A percentile compares a stretch with the other conserved stretches of the same genome.
Conservation (phyloP, 2,113 vertebrate species). For the Ornithorhynchus anatinus region DNA sequence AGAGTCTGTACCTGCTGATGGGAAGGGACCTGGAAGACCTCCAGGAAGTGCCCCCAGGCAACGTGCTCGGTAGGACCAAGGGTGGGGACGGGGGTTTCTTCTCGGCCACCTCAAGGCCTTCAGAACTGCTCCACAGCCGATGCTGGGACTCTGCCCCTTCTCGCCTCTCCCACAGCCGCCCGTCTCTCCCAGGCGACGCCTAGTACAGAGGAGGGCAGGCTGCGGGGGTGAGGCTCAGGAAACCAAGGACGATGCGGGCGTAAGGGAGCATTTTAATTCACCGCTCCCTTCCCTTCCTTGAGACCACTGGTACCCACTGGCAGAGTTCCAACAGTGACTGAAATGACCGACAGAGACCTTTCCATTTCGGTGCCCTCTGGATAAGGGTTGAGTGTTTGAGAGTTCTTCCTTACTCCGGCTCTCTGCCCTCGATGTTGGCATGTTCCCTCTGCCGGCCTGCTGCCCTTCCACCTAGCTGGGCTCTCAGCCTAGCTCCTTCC, state of each 20-base stretch:
- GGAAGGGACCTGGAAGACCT: conserved; percentile 90
- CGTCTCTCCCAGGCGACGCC: no score
- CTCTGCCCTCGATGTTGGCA: no score
- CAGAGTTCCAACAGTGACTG: not conserved
- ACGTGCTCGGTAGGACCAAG: conserved; percentile 86
- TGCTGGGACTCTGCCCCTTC: no score
- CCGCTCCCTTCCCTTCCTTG: not conserved
- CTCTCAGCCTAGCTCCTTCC: no score
- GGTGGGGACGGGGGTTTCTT: no score
- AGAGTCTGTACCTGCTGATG: conserved; percentile 92
- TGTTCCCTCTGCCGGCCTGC: not conserved
- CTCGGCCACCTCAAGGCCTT: no score
- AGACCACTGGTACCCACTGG: not conserved
- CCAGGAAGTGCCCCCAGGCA: conserved; percentile 89
- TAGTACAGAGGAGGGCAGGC: no score
- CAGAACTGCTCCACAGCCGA: no score
- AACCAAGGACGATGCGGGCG: not conserved
- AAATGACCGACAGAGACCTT: not conserved
- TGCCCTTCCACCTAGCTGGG: not conserved
- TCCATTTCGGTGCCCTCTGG: not conserved
- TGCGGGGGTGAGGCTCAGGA: no score
- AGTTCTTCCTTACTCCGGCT: not conserved
- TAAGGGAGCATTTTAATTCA: not conserved
- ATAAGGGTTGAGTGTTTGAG: not conserved
- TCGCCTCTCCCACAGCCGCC: no score